These are phyloP conservation scores for Sinosuthora webbiana DNA, from an alignment of 2,113 vertebrate genomes.

Conservation along the genomic window DNA sequence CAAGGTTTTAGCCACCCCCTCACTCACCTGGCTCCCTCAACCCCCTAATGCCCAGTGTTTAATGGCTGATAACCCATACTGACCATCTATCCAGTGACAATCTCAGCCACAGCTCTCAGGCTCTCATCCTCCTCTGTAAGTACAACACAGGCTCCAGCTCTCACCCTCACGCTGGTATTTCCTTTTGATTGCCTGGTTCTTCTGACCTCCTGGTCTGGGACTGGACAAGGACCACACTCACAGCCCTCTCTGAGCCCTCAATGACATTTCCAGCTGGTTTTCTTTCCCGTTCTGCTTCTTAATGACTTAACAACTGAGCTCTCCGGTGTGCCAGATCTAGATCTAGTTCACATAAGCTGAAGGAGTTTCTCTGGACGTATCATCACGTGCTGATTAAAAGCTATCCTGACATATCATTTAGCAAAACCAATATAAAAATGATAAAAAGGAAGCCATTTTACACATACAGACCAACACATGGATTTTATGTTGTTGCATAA, in stretches of 20 bases:
- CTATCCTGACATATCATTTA: background rate
- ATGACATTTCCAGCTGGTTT: background rate
- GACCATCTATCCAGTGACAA: background rate
- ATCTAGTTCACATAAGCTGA: slow-evolving; percentile 16
- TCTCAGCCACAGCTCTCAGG: background rate
- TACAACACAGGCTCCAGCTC: background rate
- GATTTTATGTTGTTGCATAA: background rate
- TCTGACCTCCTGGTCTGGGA: background rate
- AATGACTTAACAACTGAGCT: background rate
- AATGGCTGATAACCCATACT: background rate
- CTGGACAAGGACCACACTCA: background rate
- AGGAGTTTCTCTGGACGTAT: background rate
- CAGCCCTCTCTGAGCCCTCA: background rate
- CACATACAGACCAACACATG: background rate
- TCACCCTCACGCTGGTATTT: background rate
- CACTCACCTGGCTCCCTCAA: background rate
- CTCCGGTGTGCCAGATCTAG: background rate
- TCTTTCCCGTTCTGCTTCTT: background rate
- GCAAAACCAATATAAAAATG: background rate
- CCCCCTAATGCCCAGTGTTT: background rate
- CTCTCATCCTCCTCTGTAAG: background rate
- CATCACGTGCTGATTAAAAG: background rate
- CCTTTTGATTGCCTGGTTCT: background rate
- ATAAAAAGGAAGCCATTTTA: background rate
- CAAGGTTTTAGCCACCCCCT: background rate